Percentiles rank a stretch among this genome's conserved stretches.
Evolutionary conservation across 2,888 invertebrate genomes (phyloP).

Genomic region (Drosophila parthenogenetica): DNA sequence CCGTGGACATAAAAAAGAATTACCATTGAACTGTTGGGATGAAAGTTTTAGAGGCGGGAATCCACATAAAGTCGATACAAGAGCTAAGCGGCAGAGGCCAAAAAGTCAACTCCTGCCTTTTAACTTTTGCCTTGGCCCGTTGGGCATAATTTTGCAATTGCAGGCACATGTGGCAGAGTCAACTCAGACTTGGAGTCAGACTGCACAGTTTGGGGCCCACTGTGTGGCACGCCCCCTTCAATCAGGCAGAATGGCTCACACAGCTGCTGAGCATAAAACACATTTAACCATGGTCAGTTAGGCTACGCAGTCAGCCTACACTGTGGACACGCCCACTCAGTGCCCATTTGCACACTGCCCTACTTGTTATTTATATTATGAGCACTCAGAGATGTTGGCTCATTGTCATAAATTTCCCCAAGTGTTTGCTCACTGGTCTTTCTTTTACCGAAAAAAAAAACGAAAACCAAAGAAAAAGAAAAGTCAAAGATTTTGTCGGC

Average conservation of each 20-base stretch:
- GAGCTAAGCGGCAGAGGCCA: slow-evolving; percentile 50
- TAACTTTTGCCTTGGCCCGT: slow-evolving; percentile 60
- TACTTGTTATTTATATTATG: slow-evolving; percentile 78
- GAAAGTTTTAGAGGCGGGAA: background rate
- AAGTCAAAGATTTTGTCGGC: slow-evolving; percentile 55
- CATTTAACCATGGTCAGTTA: slow-evolving; percentile 74
- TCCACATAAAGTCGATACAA: slow-evolving; percentile 26
- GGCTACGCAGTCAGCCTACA: slow-evolving; percentile 36
- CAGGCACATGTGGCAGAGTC: slow-evolving; percentile 68
- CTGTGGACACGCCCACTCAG: slow-evolving; percentile 52
- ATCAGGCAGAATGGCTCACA: slow-evolving; percentile 59
- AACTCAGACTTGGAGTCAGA: slow-evolving; percentile 1
- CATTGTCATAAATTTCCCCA: slow-evolving; percentile 78
- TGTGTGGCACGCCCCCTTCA: slow-evolving; percentile 54
- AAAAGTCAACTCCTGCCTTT: slow-evolving; percentile 59
- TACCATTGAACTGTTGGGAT: slow-evolving; percentile 22
- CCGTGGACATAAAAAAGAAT: slow-evolving; percentile 62
- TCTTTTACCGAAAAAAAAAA: slow-evolving; percentile 17
- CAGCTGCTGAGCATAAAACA: slow-evolving; percentile 61
- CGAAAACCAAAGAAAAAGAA: slow-evolving; percentile 8
- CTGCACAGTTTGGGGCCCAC: slow-evolving; percentile 13
- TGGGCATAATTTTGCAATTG: slow-evolving; percentile 83
- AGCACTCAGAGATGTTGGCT: slow-evolving; percentile 78
- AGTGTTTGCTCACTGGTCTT: slow-evolving; percentile 68
- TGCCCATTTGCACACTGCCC: slow-evolving; percentile 60